phyloP scores from a whole-genome alignment of 2,113 vertebrate genomes.

The human (Homo sapiens) region DNA sequence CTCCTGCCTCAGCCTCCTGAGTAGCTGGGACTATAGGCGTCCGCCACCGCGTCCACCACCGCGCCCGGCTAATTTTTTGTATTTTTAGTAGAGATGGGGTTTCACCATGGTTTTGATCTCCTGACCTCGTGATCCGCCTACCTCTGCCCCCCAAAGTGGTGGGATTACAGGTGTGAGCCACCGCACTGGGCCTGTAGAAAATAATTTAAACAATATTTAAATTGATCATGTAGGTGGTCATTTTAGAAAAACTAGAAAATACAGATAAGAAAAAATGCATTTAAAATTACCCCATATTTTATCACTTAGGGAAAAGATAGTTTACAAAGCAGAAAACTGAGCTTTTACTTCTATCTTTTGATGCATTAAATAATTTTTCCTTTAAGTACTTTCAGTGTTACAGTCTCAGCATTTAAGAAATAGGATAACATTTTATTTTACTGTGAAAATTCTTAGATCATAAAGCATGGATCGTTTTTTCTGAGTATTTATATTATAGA shows the following conservation, averaged over 20 bases:
- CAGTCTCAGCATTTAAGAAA: constrained; percentile 22
- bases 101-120: no score
- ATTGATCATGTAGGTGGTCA: not conserved
- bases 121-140: no score
- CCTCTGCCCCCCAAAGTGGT: no score
- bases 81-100: no score
- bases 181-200: not conserved
- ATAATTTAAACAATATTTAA: constrained; percentile 7
- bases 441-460: not conserved
- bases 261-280: not conserved
- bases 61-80: no score
- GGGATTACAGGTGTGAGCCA: no score
- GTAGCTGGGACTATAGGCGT: no score
- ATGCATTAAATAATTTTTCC: constrained; percentile 23
- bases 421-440: constrained; percentile 45
- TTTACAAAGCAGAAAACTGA: constrained; percentile 33
- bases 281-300: not conserved
- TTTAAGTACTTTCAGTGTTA: not conserved
- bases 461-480: constrained; percentile 3
- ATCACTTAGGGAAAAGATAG: not conserved
- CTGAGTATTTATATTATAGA: not conserved
- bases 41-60: no score
- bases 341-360: constrained; percentile 6
- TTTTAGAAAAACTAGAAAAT: not conserved
- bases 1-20: no score